Percentiles rank a stretch among this genome's conserved stretches.
Evolutionary conservation across 2,888 invertebrate genomes (phyloP).

Genomic region (Phortica okadai): DNA sequence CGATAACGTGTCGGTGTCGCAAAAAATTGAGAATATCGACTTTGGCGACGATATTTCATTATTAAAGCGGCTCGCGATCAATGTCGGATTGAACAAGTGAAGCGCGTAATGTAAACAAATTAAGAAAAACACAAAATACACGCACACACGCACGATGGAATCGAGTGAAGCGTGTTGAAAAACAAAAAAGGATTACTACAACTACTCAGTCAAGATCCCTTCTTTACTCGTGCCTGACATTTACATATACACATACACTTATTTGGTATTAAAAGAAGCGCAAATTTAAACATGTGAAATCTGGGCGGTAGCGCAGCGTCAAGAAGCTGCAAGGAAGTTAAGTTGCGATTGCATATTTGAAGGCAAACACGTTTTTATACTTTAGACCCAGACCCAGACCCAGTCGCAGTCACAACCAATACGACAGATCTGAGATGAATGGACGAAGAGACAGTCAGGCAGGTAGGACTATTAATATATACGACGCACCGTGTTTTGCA

Average conservation of each 20-base stretch:
- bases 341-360: slow-evolving; percentile 74
- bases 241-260: slow-evolving; percentile 39
- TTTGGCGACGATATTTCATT: slow-evolving; percentile 61
- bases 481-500: slow-evolving; percentile 24
- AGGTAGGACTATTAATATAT: slow-evolving; percentile 29
- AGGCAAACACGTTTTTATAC: slow-evolving; percentile 77
- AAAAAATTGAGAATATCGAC: neutral
- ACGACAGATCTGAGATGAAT: neutral
- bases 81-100: slow-evolving; percentile 67
- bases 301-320: slow-evolving; percentile 69
- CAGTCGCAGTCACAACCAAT: neutral
- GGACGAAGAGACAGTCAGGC: slow-evolving; percentile 33
- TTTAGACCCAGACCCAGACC: slow-evolving; percentile 66
- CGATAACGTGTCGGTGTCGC: too few species aligned
- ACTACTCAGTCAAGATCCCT: neutral
- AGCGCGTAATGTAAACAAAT: slow-evolving; percentile 76
- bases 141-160: neutral
- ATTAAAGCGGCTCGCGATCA: slow-evolving; percentile 65
- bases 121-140: slow-evolving; percentile 58
- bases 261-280: slow-evolving; percentile 37
- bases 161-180: neutral
- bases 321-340: slow-evolving; percentile 50
- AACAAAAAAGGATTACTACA: slow-evolving; percentile 5
- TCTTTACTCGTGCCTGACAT: neutral
- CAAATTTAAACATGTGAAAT: slow-evolving; percentile 53